Percentiles rank a stretch among this genome's conserved stretches.
These are phyloP conservation scores for Lasioglossum calceatum DNA, from an alignment of 2,888 invertebrate species.

Conservation along the genomic window DNA sequence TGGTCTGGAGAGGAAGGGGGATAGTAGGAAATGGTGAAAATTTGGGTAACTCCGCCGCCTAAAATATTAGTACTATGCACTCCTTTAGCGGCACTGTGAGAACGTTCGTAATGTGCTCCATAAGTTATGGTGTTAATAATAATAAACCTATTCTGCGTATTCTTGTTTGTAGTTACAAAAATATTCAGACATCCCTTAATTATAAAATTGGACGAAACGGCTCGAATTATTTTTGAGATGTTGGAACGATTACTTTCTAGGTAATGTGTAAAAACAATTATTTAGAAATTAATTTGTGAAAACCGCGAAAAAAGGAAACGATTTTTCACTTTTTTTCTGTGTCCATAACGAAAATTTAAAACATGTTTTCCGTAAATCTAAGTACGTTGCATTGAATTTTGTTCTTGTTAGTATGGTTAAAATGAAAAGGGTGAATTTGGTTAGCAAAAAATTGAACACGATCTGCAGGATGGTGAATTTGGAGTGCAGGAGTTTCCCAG, in stretches of 20 bases:
- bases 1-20: neutral
- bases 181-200: no score
- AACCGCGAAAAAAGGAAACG: no score
- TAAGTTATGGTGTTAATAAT: neutral
- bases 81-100: neutral
- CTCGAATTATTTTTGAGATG: no score
- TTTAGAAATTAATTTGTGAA: no score
- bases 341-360: no score
- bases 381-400: no score
- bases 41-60: neutral
- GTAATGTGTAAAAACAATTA: no score
- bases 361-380: no score
- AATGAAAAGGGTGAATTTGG: neutral
- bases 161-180: neutral
- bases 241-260: no score
- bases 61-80: neutral
- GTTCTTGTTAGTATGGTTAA: no score
- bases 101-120: neutral
- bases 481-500: neutral
- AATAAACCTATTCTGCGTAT: neutral
- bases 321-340: no score
- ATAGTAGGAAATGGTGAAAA: neutral
- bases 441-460: neutral
- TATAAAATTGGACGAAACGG: no score
- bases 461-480: neutral